Conservation (phyloP, 2,113 vertebrate species). For the Ptyas mucosa region DNA sequence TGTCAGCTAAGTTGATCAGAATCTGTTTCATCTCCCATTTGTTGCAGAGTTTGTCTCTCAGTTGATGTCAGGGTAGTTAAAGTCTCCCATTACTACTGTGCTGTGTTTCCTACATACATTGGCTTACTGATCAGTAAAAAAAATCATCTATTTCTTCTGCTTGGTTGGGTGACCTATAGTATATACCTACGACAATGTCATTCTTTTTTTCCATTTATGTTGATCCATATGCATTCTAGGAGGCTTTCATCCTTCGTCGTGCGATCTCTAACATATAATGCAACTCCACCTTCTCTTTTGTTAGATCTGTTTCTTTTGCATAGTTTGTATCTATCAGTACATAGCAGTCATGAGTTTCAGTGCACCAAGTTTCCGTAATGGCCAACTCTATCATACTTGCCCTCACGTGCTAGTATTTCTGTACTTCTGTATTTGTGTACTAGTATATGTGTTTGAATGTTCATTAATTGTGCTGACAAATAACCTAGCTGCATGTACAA, state of each 20-base stretch:
- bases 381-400: background rate
- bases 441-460: background rate
- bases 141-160: background rate
- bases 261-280: background rate
- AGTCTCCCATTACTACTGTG: background rate
- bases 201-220: background rate
- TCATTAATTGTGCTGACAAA: background rate
- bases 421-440: background rate
- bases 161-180: background rate
- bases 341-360: background rate
- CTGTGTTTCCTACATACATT: background rate
- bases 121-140: background rate
- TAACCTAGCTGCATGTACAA: slow-evolving; percentile 45
- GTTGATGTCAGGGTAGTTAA: background rate
- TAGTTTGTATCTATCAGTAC: background rate
- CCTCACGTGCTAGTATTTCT: background rate
- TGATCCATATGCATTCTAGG: background rate
- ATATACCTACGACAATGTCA: background rate
- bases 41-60: background rate
- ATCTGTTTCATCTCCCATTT: background rate
- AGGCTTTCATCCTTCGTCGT: background rate
- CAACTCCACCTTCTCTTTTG: background rate
- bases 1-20: background rate
- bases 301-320: background rate
- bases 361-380: background rate